Evolutionary conservation across 1,140 invertebrate genomes (phyloP).

Genomic region (Cydia fagiglandana): DNA sequence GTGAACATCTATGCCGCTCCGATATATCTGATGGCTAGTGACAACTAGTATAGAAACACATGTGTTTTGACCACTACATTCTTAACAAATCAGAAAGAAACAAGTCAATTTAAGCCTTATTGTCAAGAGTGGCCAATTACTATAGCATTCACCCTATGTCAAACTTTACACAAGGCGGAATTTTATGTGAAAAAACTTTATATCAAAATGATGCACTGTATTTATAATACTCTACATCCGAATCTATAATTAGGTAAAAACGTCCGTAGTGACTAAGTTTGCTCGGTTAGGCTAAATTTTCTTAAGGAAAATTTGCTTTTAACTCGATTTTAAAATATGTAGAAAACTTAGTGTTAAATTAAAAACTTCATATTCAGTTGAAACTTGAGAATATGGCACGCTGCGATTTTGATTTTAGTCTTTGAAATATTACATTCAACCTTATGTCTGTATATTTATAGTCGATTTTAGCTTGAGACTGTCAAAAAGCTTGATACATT

Average conservation of each 20-base stretch:
- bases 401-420: not conserved
- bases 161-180: not conserved
- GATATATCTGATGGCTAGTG: too few species aligned
- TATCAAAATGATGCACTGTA: not conserved
- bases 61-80: too few species aligned
- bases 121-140: too few species aligned
- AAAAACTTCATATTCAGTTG: not conserved
- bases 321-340: slow-evolving; percentile 10
- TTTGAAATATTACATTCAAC: not conserved
- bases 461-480: too few species aligned
- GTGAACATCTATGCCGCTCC: too few species aligned
- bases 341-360: not conserved
- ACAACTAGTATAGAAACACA: too few species aligned
- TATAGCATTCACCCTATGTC: too few species aligned
- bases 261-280: not conserved
- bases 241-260: not conserved
- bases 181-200: not conserved
- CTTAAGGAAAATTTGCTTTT: not conserved
- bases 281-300: not conserved
- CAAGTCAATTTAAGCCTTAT: too few species aligned
- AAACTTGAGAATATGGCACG: not conserved
- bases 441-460: not conserved
- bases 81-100: too few species aligned
- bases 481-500: too few species aligned
- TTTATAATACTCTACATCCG: not conserved